These are phyloP conservation scores for Chanos chanos DNA, from an alignment of 2,797 vertebrate genomes.

Conservation along the genomic window DNA sequence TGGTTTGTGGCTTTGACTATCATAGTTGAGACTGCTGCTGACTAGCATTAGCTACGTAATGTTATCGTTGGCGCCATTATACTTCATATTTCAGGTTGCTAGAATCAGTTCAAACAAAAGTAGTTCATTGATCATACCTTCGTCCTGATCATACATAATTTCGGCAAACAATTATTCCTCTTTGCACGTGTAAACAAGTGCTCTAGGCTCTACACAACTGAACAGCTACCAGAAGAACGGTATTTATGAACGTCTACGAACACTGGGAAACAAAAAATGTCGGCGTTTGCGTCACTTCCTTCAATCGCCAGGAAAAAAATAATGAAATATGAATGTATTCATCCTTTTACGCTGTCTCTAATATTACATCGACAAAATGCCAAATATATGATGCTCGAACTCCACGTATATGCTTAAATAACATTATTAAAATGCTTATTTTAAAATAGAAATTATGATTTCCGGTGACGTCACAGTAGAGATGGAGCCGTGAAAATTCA, in stretches of 20 bases:
- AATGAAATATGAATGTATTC: neutral
- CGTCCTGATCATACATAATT: conserved; percentile 76
- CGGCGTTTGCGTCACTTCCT: conserved; percentile 40
- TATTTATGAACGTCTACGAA: neutral
- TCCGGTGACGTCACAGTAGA: no score
- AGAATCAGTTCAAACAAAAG: neutral
- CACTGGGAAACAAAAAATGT: neutral
- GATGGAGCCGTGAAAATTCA: neutral
- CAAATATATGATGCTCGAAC: neutral
- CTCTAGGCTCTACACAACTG: neutral
- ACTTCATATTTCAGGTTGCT: no score
- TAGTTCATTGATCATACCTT: conserved; percentile 56
- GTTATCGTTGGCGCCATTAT: no score
- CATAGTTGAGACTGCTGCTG: no score
- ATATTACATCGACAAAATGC: neutral
- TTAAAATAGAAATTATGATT: no score
- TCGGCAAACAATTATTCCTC: neutral
- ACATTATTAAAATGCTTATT: no score
- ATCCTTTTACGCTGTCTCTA: neutral
- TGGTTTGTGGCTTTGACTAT: no score
- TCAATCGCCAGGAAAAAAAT: neutral
- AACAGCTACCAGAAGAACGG: conserved; percentile 1
- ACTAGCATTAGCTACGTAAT: no score
- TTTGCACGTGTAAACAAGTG: neutral
- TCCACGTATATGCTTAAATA: no score